A percentile compares a stretch with the other conserved stretches of the same genome.
Evolutionary conservation across 30 jellyfish, hydroid and myxozoan species (phyloP).

Genomic region (Rhopilema esculentum): DNA sequence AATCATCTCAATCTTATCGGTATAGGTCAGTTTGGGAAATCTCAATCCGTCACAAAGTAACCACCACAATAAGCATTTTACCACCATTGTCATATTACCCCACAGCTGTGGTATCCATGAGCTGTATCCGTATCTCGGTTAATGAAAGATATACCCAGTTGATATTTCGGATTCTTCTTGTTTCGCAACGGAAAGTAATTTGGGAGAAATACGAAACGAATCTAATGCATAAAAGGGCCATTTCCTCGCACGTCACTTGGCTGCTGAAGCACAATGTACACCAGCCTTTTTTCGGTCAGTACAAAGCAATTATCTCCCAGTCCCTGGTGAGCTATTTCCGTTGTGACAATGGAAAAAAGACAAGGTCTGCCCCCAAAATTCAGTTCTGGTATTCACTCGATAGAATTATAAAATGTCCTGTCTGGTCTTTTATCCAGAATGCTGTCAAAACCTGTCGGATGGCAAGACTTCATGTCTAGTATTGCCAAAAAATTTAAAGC

Average conservation of each 20-base stretch:
- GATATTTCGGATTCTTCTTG: neutral
- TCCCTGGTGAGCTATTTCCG: neutral
- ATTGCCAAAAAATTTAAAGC: neutral
- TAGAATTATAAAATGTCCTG: neutral
- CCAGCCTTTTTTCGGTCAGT: neutral
- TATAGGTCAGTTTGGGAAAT: neutral
- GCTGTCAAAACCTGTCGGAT: neutral
- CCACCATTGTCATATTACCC: neutral
- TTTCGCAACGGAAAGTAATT: neutral
- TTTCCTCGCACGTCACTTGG: neutral
- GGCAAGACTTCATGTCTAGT: neutral
- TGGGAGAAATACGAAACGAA: neutral
- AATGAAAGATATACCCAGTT: constrained; percentile 9
- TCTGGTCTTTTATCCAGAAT: neutral
- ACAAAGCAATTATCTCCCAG: constrained; percentile 8
- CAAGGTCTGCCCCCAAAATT: neutral
- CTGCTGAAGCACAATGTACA: constrained; percentile 17
- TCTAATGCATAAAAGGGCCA: neutral
- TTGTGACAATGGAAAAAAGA: constrained; percentile 9
- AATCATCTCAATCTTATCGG: neutral
- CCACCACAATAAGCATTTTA: constrained; percentile 6
- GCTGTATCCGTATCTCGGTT: neutral
- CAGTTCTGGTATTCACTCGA: neutral
- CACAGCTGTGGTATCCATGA: neutral
- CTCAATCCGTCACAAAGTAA: neutral